Percentiles rank a stretch among this genome's conserved stretches.
phyloP scores from a whole-genome alignment of 2,797 vertebrate species.

The Gambusia yucatana region DNA sequence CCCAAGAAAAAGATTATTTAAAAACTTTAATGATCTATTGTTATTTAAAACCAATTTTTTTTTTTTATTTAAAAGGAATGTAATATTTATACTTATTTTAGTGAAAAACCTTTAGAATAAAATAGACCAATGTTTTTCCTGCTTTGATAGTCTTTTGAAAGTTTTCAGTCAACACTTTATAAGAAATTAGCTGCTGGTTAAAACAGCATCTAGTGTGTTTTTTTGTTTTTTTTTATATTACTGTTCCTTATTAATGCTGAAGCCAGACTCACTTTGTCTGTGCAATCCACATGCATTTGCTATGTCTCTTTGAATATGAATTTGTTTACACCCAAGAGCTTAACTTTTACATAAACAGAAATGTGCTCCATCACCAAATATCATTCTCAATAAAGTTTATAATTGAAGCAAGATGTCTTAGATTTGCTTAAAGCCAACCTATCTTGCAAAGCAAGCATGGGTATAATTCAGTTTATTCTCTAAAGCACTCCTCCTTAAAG shows the following conservation, averaged over 20 bases:
- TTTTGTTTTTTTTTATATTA: background rate
- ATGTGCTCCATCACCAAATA: background rate
- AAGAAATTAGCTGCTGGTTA: background rate
- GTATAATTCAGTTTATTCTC: background rate
- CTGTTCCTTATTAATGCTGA: background rate
- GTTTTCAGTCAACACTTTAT: background rate
- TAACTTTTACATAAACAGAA: background rate
- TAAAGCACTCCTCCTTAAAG: background rate
- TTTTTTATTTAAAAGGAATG: background rate
- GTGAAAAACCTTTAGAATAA: background rate
- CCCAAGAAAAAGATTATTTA: background rate
- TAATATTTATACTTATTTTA: background rate
- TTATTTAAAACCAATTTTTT: constrained; percentile 12
- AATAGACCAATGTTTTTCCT: background rate
- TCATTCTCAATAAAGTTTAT: background rate
- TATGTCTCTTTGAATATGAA: background rate
- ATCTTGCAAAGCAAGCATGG: background rate
- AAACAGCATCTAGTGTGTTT: background rate
- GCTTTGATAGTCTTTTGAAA: background rate
- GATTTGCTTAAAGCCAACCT: background rate
- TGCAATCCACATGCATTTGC: background rate
- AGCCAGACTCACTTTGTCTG: background rate
- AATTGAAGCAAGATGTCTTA: background rate
- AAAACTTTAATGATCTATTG: background rate
- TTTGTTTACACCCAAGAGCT: background rate